Evolutionary conservation across 2,888 invertebrate species (phyloP), one percentile per base, ranked within the genome.

Genomic region (Shargacucullia verbasci): DNA sequence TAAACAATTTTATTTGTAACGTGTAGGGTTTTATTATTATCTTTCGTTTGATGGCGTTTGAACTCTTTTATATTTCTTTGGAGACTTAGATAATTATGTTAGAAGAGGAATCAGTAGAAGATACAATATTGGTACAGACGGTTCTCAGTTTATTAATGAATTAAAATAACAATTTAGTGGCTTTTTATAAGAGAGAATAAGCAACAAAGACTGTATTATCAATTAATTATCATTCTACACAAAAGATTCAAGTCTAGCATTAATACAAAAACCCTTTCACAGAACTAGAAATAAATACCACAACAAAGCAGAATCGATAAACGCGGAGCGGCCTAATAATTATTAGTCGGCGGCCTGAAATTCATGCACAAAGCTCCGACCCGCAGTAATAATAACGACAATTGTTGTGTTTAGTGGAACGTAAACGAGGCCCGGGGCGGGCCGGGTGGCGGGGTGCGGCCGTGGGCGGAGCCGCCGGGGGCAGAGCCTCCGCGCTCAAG

Each of bases 391-490:
- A 94, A 94, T 94, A 94, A 94, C 92, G 92, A 90, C 93, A 92
- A 92, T 92, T 94, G 94, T 94, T 94, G 92, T 93, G 94, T 93
- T 94, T 92, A 93, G 90, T 92, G 93, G 90, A 90, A 92, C 94
- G 93, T 92, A 90, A 93, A 92, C 91, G 89, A 80, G 84, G 80
- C 78, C 76, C 75, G 73, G 73, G 80, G 82, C 75, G 78, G 74
- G 44, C 76, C 76, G 73, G 71, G 77, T 76, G 73, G 71, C 65
- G 73, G 70, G 54, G 55, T 48, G 68, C 60, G 77, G 59, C 59
- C 34, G 59, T 74, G 80, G 84, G 86, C 86, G 82, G 87, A 82
- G 76, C 76, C 69, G 69, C 75, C 78, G 80, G 61, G 82, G 87
- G 88, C 83, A 80, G 79, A 77, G 83, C 83, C 86, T 84, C 84